Evolutionary conservation across 2,888 invertebrate genomes (phyloP).

Genomic region (Phymatocera aterrima): DNA sequence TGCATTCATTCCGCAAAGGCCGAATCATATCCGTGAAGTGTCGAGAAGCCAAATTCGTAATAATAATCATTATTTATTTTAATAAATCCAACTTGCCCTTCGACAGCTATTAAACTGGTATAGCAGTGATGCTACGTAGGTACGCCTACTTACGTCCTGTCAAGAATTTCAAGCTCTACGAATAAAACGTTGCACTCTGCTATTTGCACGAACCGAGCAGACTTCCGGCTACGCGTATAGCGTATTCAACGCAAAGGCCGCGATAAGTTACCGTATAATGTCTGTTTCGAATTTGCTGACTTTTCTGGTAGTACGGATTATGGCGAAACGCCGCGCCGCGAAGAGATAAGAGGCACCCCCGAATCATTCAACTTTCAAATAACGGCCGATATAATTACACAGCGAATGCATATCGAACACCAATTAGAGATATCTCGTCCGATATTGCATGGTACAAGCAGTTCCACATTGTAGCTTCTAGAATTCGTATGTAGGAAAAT

Average conservation of each 20-base stretch:
- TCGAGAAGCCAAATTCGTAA: background rate
- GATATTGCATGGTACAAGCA: too few relatives aligned
- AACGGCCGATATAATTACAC: background rate
- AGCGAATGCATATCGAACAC: background rate
- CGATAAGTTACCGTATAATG: slow-evolving; percentile 6
- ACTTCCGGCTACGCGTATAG: slow-evolving; percentile 3
- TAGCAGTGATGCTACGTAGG: background rate
- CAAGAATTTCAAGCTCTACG: background rate
- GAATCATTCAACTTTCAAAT: background rate
- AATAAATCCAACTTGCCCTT: background rate
- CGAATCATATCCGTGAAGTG: background rate
- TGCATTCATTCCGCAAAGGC: background rate
- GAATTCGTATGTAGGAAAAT: too few relatives aligned
- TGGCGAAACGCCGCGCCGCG: background rate
- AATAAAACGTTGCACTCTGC: slow-evolving; percentile 7
- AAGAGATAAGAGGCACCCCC: background rate
- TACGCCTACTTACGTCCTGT: slow-evolving; percentile 8
- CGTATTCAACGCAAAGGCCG: background rate
- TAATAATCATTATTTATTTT: background rate
- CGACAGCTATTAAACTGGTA: background rate
- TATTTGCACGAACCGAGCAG: background rate
- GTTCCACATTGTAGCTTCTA: too few relatives aligned
- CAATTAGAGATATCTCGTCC: background rate
- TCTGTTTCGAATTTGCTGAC: slow-evolving; percentile 6
- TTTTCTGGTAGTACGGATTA: background rate